Evolutionary conservation across 53 echinoderm and acorn worm species (phyloP), one percentile per base, ranked within the genome.

Genomic region (Glandiceps talaboti): DNA sequence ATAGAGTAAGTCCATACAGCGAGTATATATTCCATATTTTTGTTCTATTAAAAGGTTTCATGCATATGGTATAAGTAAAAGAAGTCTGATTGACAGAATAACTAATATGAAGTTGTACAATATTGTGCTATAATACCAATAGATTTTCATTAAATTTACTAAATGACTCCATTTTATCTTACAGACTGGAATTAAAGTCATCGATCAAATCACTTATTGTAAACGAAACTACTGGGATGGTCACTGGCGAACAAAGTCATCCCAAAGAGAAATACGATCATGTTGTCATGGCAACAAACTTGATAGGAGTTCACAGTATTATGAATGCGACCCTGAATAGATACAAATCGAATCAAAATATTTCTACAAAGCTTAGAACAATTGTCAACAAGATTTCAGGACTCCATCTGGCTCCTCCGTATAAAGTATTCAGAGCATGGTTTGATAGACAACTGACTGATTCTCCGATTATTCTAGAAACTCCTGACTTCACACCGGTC

Each of bases 401-500:
- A 73, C 78, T 96, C 0, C 87, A 88, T 26, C 75, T 91, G 73
- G 99, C 99, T 0, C 93, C 99, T 0, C 88, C 89, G 25, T 99
- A 94, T 29, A 99, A 99, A 32, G 83, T 99, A 14, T 75, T 99
- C 30, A 83, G 91, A 26, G 85, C 91, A 6, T 99, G 99, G 99
- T 99, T 99, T 79, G 90, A 99, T 75, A 89, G 91, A 45, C 91
- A 83, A 32, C 80, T 94, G 0, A 28, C 77, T n/a, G 74, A 85
- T 28, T 84, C 81, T 1, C 86, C 86, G 6, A 77, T 76, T 29
- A 82, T 99, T 29, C 73, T 99, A n/a, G 94, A 99, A 77, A 99
- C 99, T 0, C 82, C 99, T 0, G 91, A 94, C 73, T 94, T 89
- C 64, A 76, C 76, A 32, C 99, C 99, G 14, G 78, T 99, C 79